These are phyloP conservation scores for Carcina quercana DNA, from an alignment of 2,888 invertebrate species.

Conservation along the genomic window DNA sequence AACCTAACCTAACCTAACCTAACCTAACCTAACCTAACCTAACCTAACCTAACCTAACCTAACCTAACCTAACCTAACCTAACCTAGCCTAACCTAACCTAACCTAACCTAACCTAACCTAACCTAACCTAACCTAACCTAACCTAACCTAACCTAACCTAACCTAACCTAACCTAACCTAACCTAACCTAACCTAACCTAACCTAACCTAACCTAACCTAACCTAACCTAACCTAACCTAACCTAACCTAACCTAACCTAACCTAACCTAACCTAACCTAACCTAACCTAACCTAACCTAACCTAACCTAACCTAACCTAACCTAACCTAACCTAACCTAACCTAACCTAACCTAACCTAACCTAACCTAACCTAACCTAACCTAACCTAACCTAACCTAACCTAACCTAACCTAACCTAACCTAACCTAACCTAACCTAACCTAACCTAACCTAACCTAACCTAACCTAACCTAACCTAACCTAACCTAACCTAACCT, in stretches of 20 bases:
- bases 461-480: constrained; percentile 11
- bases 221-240: constrained; percentile 10
- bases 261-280: constrained; percentile 10
- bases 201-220: constrained; percentile 8
- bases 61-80: constrained; percentile 10
- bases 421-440: constrained; percentile 11
- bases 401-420: constrained; percentile 10
- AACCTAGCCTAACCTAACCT: constrained; percentile 3
- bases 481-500: constrained; percentile 12
- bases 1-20: constrained; percentile 8
- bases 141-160: constrained; percentile 4
- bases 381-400: constrained; percentile 11
- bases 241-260: constrained; percentile 9
- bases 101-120: neutral
- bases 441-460: constrained; percentile 11
- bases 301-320: constrained; percentile 11
- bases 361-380: constrained; percentile 10
- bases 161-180: constrained; percentile 7
- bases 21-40: constrained; percentile 8
- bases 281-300: constrained; percentile 11
- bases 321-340: constrained; percentile 10
- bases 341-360: constrained; percentile 10
- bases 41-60: constrained; percentile 12
- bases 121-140: neutral
- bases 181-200: constrained; percentile 5